These are phyloP conservation scores for Polydrusus tereticollis DNA, from an alignment of 2,888 invertebrate species.

Conservation along the genomic window DNA sequence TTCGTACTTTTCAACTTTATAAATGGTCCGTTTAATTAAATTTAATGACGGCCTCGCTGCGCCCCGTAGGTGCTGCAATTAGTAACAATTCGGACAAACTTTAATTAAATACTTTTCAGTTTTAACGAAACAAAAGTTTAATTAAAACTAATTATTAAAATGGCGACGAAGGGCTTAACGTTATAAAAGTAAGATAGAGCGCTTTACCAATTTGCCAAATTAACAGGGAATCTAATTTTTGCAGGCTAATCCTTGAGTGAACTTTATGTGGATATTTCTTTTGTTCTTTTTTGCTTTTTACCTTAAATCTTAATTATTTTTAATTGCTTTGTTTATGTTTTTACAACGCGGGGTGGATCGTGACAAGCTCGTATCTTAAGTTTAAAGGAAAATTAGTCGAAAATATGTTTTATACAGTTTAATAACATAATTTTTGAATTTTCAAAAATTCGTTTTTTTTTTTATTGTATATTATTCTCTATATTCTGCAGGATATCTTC, in stretches of 20 bases:
- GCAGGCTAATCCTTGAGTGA: conserved; percentile 3
- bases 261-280: conserved; percentile 5
- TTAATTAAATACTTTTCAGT: conserved; percentile 36
- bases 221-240: conserved; percentile 17
- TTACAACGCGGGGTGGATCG: neutral
- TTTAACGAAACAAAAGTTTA: conserved; percentile 28
- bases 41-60: conserved; percentile 21
- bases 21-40: conserved; percentile 34
- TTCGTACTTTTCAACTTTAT: conserved; percentile 35
- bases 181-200: conserved; percentile 2
- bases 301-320: conserved; percentile 9
- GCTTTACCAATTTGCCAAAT: conserved; percentile 15
- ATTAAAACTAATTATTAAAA: conserved; percentile 29
- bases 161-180: conserved; percentile 2
- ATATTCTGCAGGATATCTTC: too few species aligned
- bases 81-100: conserved; percentile 32
- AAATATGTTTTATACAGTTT: too few species aligned
- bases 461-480: too few species aligned
- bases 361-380: neutral
- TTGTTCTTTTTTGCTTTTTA: neutral
- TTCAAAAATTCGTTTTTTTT: too few species aligned
- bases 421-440: too few species aligned
- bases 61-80: conserved; percentile 32
- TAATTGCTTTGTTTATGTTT: conserved; percentile 7
- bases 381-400: too few species aligned